Base-by-base conservation (phyloP, 2,113 vertebrate species). In the Philantomba maxwellii region DNA sequence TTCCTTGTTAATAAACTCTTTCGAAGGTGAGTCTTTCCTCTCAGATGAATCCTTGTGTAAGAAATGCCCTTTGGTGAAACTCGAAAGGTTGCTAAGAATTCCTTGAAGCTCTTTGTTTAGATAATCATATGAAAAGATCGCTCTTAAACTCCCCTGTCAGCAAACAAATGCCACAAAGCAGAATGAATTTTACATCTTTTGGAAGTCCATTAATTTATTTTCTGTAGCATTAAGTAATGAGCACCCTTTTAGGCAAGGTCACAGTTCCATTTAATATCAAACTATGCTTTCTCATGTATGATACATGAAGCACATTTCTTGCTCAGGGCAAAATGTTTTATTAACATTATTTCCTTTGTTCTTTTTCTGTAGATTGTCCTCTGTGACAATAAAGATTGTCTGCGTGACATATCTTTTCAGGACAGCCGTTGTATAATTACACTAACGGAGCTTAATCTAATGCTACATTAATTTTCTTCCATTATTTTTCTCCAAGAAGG, bases 341-440 rank as follows among this genome's bases (percentile, higher is more conserved):
- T 98, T 98, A 96, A 99, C 95, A 98, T 96, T 95, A 97, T 99
- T 98, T 98, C 70, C 96, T 98, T 98, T 98, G 95, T 98, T 98
- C 96, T 97, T 98, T 39, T 98, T 97, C 78, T 96, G 89, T 66
- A 96, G 93, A 96, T 96, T 97, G 94, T 92, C 86, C 96, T 70
- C 97, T 97, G 94, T 94, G 91, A 98, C 96, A 98, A 97, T 89
- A 97, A 97, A 98, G 57, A 96, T 84, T 89, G 88, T 92, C 96
- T 96, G 78, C 10, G 26, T 94, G 93, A 97, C 90, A 89, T 97
- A 84, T 97, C 87, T 98, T 86, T 97, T 97, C 84, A 94, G 97
- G 53, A 97, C 91, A 98, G 90, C 70, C 94, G 75, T 26, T 97
- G 87, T 81, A 36, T 98, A 98, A 98, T 98, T 98, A 98, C 84